A percentile compares a stretch with the other conserved stretches of the same genome.
Evolutionary conservation across 2,888 invertebrate genomes (phyloP).

Genomic region (Netelia virgata): DNA sequence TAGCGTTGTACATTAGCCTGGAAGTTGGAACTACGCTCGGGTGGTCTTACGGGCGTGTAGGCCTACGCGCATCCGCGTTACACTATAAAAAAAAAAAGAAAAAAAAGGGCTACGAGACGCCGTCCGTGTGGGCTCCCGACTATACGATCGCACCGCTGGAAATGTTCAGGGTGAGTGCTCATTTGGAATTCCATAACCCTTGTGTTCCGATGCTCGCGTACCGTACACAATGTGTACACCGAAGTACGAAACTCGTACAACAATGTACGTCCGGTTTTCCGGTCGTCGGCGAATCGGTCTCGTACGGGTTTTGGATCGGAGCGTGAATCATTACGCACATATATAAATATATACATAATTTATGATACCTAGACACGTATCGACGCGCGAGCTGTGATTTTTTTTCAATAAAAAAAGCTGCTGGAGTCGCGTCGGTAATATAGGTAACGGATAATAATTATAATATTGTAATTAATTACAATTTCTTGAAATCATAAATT

Average conservation of each 20-base stretch:
- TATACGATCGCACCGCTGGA: slow-evolving; percentile 68
- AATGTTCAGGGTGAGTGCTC: slow-evolving; percentile 83
- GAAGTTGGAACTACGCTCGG: slow-evolving; percentile 84
- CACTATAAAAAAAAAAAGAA: slow-evolving; percentile 39
- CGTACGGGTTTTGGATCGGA: slow-evolving; percentile 10
- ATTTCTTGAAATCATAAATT: no score
- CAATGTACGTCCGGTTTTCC: slow-evolving; percentile 72
- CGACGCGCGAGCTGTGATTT: neutral
- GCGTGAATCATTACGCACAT: slow-evolving; percentile 30
- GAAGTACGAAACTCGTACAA: slow-evolving; percentile 67
- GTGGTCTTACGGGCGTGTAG: slow-evolving; percentile 80
- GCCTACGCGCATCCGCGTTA: slow-evolving; percentile 65
- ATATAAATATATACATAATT: slow-evolving; percentile 2
- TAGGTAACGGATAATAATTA: no score
- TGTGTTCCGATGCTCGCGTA: slow-evolving; percentile 69
- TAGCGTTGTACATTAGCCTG: slow-evolving; percentile 69
- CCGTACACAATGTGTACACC: slow-evolving; percentile 33
- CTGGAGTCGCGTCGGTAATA: no score
- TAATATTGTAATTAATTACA: no score
- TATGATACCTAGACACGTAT: neutral
- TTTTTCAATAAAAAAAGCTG: neutral
- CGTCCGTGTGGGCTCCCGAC: slow-evolving; percentile 42
- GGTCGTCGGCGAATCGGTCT: slow-evolving; percentile 54
- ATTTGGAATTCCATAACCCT: slow-evolving; percentile 80
- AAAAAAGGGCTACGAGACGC: slow-evolving; percentile 12